These are phyloP conservation scores for Drosophila cardini DNA, from an alignment of 1,140 invertebrate species.

Conservation along the genomic window DNA sequence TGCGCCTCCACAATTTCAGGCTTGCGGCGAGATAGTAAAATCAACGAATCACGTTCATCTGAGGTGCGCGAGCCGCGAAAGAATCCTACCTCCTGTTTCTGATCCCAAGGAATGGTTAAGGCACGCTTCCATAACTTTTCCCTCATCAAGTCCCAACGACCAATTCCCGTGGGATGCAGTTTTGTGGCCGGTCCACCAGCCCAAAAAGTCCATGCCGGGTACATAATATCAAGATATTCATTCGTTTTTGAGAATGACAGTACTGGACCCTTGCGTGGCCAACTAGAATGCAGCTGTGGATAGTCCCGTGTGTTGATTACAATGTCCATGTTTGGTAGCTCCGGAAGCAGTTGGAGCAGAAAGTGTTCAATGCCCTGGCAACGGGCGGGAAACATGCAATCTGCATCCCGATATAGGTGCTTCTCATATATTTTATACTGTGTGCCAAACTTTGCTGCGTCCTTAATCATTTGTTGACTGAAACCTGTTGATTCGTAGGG, in stretches of 20 bases:
- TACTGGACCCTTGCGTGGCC: constrained; percentile 88
- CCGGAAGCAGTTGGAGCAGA: constrained; percentile 88
- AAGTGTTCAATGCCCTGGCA: constrained; percentile 97
- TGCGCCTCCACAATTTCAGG: constrained; percentile 94
- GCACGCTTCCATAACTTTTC: constrained; percentile 89
- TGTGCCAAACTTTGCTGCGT: constrained; percentile 86
- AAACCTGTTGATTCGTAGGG: constrained; percentile 89
- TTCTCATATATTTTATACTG: constrained; percentile 92
- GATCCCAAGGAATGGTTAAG: constrained; percentile 90
- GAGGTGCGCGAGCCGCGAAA: constrained; percentile 97
- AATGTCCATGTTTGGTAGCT: constrained; percentile 93
- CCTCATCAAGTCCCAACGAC: constrained; percentile 95
- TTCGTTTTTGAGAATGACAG: constrained; percentile 97
- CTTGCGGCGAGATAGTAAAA: constrained; percentile 92
- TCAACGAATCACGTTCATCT: constrained; percentile 94
- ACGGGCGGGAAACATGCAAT: constrained; percentile 96
- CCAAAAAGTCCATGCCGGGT: constrained; percentile 99
- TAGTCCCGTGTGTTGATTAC: constrained; percentile 96
- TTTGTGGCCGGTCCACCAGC: constrained; percentile 98
- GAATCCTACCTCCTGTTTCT: constrained; percentile 92
- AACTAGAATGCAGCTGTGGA: constrained; percentile 88
- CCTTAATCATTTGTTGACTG: constrained; percentile 88
- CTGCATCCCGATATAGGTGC: constrained; percentile 91
- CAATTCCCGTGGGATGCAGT: constrained; percentile 96
- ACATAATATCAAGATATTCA: constrained; percentile 96